Conservation (phyloP, 2,113 vertebrate species). For the Coreoperca whiteheadi region DNA sequence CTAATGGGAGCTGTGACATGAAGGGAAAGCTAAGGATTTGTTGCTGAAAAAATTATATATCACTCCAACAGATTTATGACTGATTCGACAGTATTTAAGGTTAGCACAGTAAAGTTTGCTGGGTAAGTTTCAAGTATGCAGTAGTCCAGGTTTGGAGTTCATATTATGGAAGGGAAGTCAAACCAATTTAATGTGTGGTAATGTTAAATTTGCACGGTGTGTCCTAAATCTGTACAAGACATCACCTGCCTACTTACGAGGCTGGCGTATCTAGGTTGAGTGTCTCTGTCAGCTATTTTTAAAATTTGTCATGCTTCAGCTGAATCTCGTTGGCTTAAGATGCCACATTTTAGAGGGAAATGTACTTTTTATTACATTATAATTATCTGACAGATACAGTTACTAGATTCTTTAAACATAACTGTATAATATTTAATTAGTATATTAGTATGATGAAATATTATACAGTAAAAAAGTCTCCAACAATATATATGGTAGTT, state of each 20-base stretch:
- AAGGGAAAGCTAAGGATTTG: slow-evolving; percentile 29
- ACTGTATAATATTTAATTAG: not conserved
- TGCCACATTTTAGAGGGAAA: not conserved
- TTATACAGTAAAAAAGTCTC: not conserved
- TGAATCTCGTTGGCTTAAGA: slow-evolving; percentile 39
- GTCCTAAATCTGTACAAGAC: slow-evolving; percentile 64
- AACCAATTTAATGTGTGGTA: slow-evolving; percentile 53
- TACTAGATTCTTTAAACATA: not conserved
- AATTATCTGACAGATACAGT: not conserved
- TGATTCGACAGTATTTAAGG: not conserved
- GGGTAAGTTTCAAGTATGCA: slow-evolving; percentile 16
- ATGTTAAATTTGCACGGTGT: slow-evolving; percentile 58
- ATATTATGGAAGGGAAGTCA: slow-evolving; percentile 28
- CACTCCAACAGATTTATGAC: slow-evolving; percentile 19
- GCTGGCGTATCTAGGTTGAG: slow-evolving; percentile 65
- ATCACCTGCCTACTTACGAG: slow-evolving; percentile 61
- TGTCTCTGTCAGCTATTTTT: slow-evolving; percentile 74
- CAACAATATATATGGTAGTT: not conserved
- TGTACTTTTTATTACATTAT: not conserved
- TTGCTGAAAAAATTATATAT: slow-evolving; percentile 15
- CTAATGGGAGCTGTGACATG: slow-evolving; percentile 45
- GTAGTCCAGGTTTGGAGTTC: not conserved
- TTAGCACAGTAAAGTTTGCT: slow-evolving; percentile 6
- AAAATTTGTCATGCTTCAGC: slow-evolving; percentile 58
- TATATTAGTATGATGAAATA: too few species aligned